Evolutionary conservation across 2,113 vertebrate genomes (phyloP).

Genomic region (Ageneiosus marmoratus): DNA sequence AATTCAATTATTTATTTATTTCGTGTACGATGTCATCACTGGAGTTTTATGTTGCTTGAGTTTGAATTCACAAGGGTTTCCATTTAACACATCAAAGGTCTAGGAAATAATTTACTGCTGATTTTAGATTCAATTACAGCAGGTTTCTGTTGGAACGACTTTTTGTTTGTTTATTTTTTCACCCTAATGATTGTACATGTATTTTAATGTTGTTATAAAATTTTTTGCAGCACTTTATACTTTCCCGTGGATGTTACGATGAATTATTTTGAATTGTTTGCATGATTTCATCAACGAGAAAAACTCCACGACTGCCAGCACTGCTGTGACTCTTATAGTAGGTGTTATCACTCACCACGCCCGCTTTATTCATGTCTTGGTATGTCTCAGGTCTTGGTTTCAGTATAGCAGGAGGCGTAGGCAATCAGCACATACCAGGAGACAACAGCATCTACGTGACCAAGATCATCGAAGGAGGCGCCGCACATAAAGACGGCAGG

Average conservation of each 20-base stretch:
- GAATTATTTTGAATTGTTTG: too few relatives aligned
- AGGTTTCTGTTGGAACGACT: not conserved
- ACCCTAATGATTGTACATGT: not conserved
- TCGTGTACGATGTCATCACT: not conserved
- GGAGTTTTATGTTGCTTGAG: too few relatives aligned
- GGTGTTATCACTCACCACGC: not conserved
- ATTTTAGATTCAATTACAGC: not conserved
- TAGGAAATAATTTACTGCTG: not conserved
- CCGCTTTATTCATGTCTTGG: not conserved
- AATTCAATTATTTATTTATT: too few relatives aligned
- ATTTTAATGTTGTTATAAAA: not conserved
- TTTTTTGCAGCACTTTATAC: not conserved
- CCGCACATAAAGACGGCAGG: constrained; percentile 93
- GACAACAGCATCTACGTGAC: constrained; percentile 99
- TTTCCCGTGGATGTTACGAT: too few relatives aligned
- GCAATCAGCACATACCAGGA: constrained; percentile 98
- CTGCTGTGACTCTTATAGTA: too few relatives aligned
- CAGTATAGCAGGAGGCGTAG: constrained; percentile 97
- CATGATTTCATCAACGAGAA: too few relatives aligned
- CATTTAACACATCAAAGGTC: not conserved
- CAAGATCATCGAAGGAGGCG: constrained; percentile 96
- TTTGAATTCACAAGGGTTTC: too few relatives aligned
- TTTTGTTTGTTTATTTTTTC: not conserved
- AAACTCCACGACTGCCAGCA: too few relatives aligned
- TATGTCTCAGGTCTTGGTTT: constrained; percentile 88